phyloP scores from a whole-genome alignment of 2,113 vertebrate species.

The Platycercus adscitus region DNA sequence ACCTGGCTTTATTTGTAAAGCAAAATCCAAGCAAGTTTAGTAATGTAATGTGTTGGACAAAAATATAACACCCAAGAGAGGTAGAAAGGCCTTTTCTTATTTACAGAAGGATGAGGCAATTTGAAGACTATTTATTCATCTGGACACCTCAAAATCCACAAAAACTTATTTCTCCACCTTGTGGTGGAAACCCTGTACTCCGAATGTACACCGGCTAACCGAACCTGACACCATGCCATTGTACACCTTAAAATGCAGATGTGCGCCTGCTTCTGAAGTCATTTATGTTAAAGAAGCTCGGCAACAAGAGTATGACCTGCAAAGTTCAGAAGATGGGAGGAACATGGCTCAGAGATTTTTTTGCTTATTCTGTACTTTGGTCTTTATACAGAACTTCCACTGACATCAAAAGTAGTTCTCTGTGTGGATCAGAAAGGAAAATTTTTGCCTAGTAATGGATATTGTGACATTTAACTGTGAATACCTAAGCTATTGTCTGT shows the following conservation, averaged over 20 bases:
- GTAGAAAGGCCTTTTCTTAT: neutral
- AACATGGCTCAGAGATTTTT: neutral
- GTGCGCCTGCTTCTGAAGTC: neutral
- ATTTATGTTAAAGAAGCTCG: neutral
- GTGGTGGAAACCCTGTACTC: neutral
- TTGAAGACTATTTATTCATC: neutral
- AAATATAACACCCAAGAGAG: neutral
- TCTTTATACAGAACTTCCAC: neutral
- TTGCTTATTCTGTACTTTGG: neutral
- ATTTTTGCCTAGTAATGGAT: neutral
- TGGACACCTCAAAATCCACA: neutral
- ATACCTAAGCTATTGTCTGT: neutral
- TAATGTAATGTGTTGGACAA: neutral
- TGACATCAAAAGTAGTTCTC: neutral
- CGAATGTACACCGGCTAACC: neutral
- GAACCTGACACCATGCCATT: neutral
- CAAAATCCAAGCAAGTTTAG: neutral
- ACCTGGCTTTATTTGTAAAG: neutral
- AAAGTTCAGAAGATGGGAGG: neutral
- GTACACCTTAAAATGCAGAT: neutral
- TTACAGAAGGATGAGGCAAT: neutral
- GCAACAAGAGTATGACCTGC: neutral
- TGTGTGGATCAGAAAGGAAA: neutral
- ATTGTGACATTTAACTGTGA: constrained; percentile 7
- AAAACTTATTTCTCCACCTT: neutral